A percentile compares a stretch with the other conserved stretches of the same genome.
Conservation (phyloP, 1,140 invertebrate species). For the Diprion similis region DNA sequence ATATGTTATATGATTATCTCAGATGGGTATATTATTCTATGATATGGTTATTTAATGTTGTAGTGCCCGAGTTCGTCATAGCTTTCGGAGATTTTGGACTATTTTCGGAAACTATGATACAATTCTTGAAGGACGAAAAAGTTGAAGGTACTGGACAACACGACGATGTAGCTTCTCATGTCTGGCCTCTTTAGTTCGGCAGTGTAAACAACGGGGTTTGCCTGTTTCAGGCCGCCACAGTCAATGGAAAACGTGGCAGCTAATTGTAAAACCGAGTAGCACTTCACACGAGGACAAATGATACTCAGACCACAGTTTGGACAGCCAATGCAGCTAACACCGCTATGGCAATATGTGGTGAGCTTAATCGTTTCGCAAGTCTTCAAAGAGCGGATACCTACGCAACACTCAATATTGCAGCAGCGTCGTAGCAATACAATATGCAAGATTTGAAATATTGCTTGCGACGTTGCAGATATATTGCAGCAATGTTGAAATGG, state of each 20-base stretch:
- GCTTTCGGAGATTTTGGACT: too few relatives aligned
- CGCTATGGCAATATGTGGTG: slow-evolving; percentile 79
- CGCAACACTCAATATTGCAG: too few relatives aligned
- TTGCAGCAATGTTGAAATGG: too few relatives aligned
- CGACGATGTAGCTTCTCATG: slow-evolving; percentile 49
- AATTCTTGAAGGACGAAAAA: neutral
- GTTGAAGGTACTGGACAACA: neutral
- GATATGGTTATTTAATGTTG: too few relatives aligned
- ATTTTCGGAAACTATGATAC: too few relatives aligned
- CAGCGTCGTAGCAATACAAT: too few relatives aligned
- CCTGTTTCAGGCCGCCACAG: slow-evolving; percentile 41
- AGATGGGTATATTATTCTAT: too few relatives aligned
- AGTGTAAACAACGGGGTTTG: slow-evolving; percentile 49
- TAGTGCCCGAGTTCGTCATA: too few relatives aligned
- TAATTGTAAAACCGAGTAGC: slow-evolving; percentile 32
- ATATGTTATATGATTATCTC: too few relatives aligned
- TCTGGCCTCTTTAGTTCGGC: slow-evolving; percentile 41
- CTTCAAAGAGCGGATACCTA: too few relatives aligned
- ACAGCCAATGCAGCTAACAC: slow-evolving; percentile 68
- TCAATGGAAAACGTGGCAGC: slow-evolving; percentile 40
- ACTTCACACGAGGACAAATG: slow-evolving; percentile 37
- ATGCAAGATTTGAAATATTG: too few relatives aligned
- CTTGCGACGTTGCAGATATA: too few relatives aligned
- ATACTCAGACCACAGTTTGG: slow-evolving; percentile 39
- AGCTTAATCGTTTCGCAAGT: slow-evolving; percentile 63